Evolutionary conservation across 30 jellyfish, hydroid and myxozoan species (phyloP), one percentile per base, ranked within the genome.

Genomic region (Aurelia aurita): DNA sequence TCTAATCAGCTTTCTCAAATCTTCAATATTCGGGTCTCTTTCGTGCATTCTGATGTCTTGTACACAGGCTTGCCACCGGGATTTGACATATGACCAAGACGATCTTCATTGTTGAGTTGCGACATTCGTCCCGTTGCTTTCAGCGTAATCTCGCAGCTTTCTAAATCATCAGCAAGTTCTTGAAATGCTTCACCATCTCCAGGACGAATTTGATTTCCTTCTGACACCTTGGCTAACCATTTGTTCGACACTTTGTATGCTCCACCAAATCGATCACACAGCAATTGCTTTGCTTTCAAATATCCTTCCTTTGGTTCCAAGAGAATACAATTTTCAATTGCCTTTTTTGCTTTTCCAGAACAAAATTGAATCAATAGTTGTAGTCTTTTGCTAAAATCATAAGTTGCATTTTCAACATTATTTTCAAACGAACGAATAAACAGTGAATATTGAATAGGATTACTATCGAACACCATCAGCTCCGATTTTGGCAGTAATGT

Each of bases 211-310:
- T 15, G 72, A n/a, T 4, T 8, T 18, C 72, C 72, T 19, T 62
- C 82, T 44, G 55, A 13, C 49, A 49, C 72, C 60, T 32, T 79
- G 31, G 72, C 29, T 53, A 61, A 25, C 90, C 90, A 61, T 46
- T 16, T 25, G 32, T 10, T 64, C 11, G 82, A 43, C 10, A 64
- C 71, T 66, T 61, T 79, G 58, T 79, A 61, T n/a, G 80, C 72
- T 10, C 64, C 64, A 53, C 64, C 64, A 53, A 53, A 53, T 53
- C 64, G 64, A 16, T 53, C 64, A 53, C 25, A 1, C 64, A 53
- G 25, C 9, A 1, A 8, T 8, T 20, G 25, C 25, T 53, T 54
- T 16, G 75, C 75, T 29, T 74, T 29, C 27, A 16, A 13, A 49
- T 55, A 49, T 1, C 87, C 87, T 53, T 74, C 87, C 34, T 74